Percentiles rank a stretch among this genome's conserved stretches.
Evolutionary conservation across 2,797 vertebrate genomes (phyloP).

Genomic region (Masticophis lateralis): DNA sequence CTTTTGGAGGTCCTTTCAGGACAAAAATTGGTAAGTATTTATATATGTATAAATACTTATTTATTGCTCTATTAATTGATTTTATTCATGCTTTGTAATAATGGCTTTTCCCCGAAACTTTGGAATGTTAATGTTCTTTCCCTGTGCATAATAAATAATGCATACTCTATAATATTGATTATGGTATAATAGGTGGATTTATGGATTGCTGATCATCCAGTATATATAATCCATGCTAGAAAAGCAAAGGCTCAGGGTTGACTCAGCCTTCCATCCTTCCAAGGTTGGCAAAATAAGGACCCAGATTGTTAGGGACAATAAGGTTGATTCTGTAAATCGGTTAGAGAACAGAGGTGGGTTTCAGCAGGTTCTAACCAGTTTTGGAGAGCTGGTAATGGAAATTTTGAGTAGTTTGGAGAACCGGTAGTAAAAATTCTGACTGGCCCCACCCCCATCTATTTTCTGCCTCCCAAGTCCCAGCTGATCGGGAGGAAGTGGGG

Average conservation of each 20-base stretch:
- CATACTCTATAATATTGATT: not conserved
- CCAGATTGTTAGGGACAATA: not conserved
- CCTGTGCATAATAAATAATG: not conserved
- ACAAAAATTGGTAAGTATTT: constrained; percentile 87
- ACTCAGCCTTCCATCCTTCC: no score
- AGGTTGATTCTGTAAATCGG: not conserved
- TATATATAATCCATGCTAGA: not conserved
- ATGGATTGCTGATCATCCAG: not conserved
- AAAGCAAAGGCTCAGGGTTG: not conserved
- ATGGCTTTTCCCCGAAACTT: not conserved
- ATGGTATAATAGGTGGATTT: not conserved
- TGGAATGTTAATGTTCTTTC: not conserved
- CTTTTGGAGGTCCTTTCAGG: constrained; percentile 94
- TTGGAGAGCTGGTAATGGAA: no score
- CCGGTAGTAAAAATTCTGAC: no score
- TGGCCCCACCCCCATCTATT: no score
- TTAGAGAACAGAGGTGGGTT: not conserved
- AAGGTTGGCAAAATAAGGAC: not conserved
- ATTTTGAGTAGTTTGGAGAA: no score
- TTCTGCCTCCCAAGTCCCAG: no score
- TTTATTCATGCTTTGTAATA: not conserved
- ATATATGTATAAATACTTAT: not conserved
- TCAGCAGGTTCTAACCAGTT: no score
- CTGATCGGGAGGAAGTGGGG: no score
- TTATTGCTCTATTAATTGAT: not conserved